Conservation (phyloP, 1,140 invertebrate species). For the Heliconius hewitsoni region DNA sequence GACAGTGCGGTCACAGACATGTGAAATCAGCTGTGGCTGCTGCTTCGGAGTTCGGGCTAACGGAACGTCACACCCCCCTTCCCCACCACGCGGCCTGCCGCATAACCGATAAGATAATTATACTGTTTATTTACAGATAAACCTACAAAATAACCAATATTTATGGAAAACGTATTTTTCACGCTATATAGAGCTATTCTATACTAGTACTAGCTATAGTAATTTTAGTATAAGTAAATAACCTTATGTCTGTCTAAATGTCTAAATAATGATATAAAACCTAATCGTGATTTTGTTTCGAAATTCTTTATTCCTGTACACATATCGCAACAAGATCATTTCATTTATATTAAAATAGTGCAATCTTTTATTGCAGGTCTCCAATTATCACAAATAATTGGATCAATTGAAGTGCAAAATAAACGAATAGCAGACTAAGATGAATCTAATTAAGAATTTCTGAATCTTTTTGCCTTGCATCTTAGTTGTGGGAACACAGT, state of each 20-base stretch:
- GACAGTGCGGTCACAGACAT: conserved; percentile 56
- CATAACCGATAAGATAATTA: conserved; percentile 64
- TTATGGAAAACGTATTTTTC: background rate
- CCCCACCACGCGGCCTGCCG: conserved; percentile 39
- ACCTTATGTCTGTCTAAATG: background rate
- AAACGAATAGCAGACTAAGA: no score
- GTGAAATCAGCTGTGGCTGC: conserved; percentile 77
- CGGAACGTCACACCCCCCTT: conserved; percentile 53
- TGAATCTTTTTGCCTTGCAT: no score
- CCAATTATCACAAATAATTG: no score
- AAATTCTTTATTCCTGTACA: conserved; percentile 24
- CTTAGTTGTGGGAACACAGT: no score
- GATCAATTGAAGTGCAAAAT: no score
- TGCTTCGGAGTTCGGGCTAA: conserved; percentile 39
- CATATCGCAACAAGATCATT: background rate
- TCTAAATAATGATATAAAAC: background rate
- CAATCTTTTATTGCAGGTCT: no score
- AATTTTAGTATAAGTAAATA: background rate
- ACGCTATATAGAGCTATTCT: no score
- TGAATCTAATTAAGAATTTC: no score
- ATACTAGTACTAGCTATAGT: background rate
- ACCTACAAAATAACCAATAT: conserved; percentile 34
- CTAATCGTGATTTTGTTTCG: conserved; percentile 39
- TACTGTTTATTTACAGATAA: conserved; percentile 65
- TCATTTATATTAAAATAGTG: background rate